Conservation (phyloP, 1,140 invertebrate genomes). For the Sarcophaga peregrina region DNA sequence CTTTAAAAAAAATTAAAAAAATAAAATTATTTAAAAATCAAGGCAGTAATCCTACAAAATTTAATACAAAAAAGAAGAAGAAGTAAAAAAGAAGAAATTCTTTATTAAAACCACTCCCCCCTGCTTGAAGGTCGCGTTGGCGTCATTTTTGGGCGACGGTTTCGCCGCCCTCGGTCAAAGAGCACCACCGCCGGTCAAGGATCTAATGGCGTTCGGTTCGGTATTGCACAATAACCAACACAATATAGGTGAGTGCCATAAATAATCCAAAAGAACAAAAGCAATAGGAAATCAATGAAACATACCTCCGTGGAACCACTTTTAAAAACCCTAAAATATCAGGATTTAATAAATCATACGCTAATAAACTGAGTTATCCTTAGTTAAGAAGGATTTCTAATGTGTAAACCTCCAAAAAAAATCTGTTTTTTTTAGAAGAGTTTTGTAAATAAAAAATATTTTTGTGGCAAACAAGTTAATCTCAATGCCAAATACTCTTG, state of each 20-base stretch:
- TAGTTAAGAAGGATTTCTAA: neutral
- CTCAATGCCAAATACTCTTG: too few relatives aligned
- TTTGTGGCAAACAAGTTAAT: too few relatives aligned
- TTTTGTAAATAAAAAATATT: too few relatives aligned
- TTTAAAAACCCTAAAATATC: too few relatives aligned
- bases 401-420: too few relatives aligned
- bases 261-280: neutral
- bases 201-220: constrained; percentile 67
- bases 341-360: too few relatives aligned
- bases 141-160: constrained; percentile 67
- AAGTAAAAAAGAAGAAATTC: constrained; percentile 44
- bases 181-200: constrained; percentile 64
- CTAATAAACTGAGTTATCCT: neutral
- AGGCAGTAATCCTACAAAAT: too few relatives aligned
- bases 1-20: too few relatives aligned
- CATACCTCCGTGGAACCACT: neutral
- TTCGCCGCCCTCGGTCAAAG: constrained; percentile 63
- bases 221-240: constrained; percentile 66
- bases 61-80: constrained; percentile 32
- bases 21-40: too few relatives aligned
- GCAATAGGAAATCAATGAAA: neutral
- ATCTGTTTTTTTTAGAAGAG: too few relatives aligned
- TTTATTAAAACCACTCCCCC: constrained; percentile 45
- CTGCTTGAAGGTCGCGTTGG: constrained; percentile 62
- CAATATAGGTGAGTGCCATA: constrained; percentile 62